Evolutionary conservation across 2,888 invertebrate species (phyloP).

Genomic region (Pherbina coryleti): DNA sequence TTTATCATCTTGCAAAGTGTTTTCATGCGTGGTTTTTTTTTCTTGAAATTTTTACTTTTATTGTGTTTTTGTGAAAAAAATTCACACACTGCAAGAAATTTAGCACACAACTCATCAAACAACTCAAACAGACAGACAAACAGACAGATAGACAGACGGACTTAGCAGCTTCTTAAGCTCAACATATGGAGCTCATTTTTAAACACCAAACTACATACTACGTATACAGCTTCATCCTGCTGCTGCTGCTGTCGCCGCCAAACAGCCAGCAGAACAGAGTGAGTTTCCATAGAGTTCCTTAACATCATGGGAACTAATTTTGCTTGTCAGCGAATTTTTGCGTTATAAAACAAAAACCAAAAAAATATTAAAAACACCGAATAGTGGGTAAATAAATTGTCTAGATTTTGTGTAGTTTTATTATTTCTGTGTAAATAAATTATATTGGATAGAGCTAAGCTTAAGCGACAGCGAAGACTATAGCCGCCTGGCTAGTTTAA

Average conservation of each 20-base stretch:
- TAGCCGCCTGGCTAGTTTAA: not conserved
- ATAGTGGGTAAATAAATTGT: conserved; percentile 9
- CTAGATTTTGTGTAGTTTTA: conserved; percentile 21
- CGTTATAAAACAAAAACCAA: not conserved
- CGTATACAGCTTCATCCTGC: conserved; percentile 7
- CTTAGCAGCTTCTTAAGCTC: conserved; percentile 23
- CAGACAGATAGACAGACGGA: not conserved
- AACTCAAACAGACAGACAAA: too few relatives aligned
- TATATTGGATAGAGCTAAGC: not conserved
- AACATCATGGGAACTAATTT: conserved; percentile 24
- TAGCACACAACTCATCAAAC: conserved; percentile 18
- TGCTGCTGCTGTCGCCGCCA: not conserved
- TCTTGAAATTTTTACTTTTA: not conserved
- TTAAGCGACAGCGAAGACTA: not conserved
- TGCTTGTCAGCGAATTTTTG: conserved; percentile 17
- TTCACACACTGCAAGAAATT: conserved; percentile 23
- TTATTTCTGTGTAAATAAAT: conserved; percentile 37
- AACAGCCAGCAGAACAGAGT: not conserved
- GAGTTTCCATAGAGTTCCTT: not conserved
- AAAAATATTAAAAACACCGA: not conserved
- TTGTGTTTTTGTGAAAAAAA: not conserved
- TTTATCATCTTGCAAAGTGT: not conserved
- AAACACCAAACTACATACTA: not conserved
- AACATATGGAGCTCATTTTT: conserved; percentile 35
- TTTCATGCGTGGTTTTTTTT: not conserved